These are phyloP conservation scores for Pogonocichla stellata DNA, from an alignment of 2,113 vertebrate genomes.

Conservation along the genomic window DNA sequence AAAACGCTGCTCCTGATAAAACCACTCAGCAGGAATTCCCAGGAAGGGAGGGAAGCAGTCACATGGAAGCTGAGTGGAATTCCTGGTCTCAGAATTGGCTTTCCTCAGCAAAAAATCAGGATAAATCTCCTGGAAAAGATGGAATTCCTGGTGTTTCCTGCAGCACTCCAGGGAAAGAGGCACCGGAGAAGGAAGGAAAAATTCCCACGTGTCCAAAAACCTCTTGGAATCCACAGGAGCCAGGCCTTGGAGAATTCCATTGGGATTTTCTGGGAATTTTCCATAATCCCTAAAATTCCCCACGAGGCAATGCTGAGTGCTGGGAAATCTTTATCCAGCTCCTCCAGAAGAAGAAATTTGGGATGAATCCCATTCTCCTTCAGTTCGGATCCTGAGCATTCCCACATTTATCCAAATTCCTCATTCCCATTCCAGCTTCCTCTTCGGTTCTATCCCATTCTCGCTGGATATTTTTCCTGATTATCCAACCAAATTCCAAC, in stretches of 20 bases:
- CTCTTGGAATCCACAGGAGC: background rate
- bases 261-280: background rate
- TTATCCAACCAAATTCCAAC: background rate
- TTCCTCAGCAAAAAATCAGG: rapidly evolving
- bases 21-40: rapidly evolving
- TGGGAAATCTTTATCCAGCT: background rate
- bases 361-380: background rate
- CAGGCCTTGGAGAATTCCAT: background rate
- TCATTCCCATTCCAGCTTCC: background rate
- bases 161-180: background rate
- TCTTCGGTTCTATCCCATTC: rapidly evolving
- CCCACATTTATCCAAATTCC: background rate
- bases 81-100: background rate
- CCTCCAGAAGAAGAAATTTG: background rate
- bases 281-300: background rate
- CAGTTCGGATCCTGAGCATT: background rate
- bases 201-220: background rate
- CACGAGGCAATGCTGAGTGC: rapidly evolving
- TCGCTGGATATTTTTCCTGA: rapidly evolving
- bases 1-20: background rate
- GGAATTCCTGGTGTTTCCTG: background rate
- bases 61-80: rapidly evolving
- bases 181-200: background rate
- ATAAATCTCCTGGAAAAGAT: background rate
- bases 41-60: background rate